A percentile compares a stretch with the other conserved stretches of the same genome.
Conservation (phyloP, 2,113 vertebrate species). For the Eublepharis macularius region DNA sequence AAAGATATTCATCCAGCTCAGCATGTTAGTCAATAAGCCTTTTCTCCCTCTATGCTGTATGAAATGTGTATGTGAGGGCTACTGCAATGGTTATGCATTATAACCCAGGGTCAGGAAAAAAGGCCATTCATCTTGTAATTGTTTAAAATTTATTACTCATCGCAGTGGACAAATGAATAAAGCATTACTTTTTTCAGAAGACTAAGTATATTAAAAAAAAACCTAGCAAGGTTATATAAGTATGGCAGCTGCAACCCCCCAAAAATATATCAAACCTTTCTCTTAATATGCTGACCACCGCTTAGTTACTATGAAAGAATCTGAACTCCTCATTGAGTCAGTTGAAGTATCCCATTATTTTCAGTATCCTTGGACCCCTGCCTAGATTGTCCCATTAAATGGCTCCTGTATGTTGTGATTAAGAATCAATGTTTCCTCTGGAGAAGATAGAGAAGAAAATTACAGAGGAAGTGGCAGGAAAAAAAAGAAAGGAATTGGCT, state of each 20-base stretch:
- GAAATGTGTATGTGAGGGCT: slow-evolving; percentile 5
- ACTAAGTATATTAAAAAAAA: slow-evolving; percentile 14
- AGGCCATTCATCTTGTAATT: neutral
- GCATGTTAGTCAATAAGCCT: neutral
- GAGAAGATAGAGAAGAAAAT: neutral
- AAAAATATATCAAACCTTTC: slow-evolving; percentile 12
- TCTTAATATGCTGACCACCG: slow-evolving; percentile 13
- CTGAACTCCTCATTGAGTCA: slow-evolving; percentile 7
- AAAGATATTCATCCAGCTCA: neutral
- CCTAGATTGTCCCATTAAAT: slow-evolving; percentile 25
- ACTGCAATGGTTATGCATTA: neutral
- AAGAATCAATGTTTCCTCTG: slow-evolving; percentile 21
- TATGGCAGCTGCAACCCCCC: neutral
- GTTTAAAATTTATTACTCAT: slow-evolving; percentile 12
- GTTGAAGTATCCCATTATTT: slow-evolving; percentile 30
- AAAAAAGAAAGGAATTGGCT: neutral
- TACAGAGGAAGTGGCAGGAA: neutral
- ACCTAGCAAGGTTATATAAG: slow-evolving; percentile 3
- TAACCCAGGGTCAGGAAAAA: neutral
- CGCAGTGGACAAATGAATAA: slow-evolving; percentile 26
- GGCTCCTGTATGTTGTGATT: neutral
- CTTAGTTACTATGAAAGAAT: neutral
- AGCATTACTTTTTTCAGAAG: slow-evolving; percentile 15
- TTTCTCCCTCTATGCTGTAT: neutral
- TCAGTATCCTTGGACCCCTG: neutral